Conservation (phyloP, 2,888 invertebrate species). For the Harpalus rufipes region DNA sequence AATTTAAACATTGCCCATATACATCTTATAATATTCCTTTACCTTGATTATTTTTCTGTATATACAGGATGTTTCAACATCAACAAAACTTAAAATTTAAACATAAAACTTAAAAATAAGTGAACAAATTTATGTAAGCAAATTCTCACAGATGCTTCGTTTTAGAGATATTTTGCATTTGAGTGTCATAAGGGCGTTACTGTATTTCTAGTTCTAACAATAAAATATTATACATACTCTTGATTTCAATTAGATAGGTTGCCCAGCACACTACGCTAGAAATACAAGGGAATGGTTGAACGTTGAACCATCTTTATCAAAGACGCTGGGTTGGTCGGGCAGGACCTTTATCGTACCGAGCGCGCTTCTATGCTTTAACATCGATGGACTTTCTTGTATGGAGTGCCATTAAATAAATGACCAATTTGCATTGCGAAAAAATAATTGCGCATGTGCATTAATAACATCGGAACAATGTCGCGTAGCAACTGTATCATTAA, state of each 20-base stretch:
- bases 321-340: background rate
- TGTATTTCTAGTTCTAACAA: no score
- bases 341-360: background rate
- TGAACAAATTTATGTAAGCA: no score
- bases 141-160: no score
- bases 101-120: no score
- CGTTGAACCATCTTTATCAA: background rate
- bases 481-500: background rate
- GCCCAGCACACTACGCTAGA: background rate
- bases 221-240: background rate
- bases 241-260: background rate
- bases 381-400: background rate
- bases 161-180: no score
- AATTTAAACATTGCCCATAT: no score
- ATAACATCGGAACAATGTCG: background rate
- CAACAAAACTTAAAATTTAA: no score
- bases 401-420: background rate
- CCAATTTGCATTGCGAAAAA: background rate
- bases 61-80: no score
- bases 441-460: background rate
- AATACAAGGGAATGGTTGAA: background rate
- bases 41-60: no score
- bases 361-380: background rate
- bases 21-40: no score
- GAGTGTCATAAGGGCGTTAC: no score